Evolutionary conservation across 2,888 invertebrate genomes (phyloP), one percentile per base, ranked within the genome.

Genomic region (Andrena camellia): DNA sequence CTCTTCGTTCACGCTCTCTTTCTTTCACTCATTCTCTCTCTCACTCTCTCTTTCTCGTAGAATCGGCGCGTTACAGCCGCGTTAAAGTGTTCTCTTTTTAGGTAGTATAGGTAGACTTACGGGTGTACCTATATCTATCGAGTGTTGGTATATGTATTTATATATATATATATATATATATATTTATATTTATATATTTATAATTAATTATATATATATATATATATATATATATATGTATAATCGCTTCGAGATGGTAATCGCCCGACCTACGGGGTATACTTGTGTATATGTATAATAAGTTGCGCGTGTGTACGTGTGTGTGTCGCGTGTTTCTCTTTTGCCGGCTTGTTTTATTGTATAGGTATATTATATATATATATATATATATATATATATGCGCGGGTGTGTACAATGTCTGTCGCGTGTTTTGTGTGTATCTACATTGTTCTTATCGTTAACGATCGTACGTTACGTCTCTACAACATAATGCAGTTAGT

Each of bases 221-320:
- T 79, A 71, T n/a, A n/a, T n/a, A n/a, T 77, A 84, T 85, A 78
- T 87, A 62, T 81, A 35, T 74, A 52, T 83, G 71, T 83, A 77
- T 92, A 92, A 91, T 91, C 90, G 90, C 88, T 85, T 90, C 89
- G 90, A 92, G 90, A 92, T 92, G 90, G 89, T 90, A 85, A 74
- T 88, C 72, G 89, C 89, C 90, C 91, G 86, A 92, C 83, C 90
- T 91, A 92, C 64, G 64, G 75, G 33, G 60, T 86, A 73, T 68
- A 57, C 63, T 35, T 52, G 23, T 80, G 57, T 77, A 8, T 13
- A 54, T 67, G 71, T 83, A 42, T 33, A n/a, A 35, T 50, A n/a
- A 48, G 4, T 48, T 6, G n/a, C 26, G 48, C 31, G 54, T 42
- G 50, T 62, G 7, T 77, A 31, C 23, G 20, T 68, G 62, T 67